Evolutionary conservation across 2,113 vertebrate species (phyloP).

Genomic region (Xiphias gladius): DNA sequence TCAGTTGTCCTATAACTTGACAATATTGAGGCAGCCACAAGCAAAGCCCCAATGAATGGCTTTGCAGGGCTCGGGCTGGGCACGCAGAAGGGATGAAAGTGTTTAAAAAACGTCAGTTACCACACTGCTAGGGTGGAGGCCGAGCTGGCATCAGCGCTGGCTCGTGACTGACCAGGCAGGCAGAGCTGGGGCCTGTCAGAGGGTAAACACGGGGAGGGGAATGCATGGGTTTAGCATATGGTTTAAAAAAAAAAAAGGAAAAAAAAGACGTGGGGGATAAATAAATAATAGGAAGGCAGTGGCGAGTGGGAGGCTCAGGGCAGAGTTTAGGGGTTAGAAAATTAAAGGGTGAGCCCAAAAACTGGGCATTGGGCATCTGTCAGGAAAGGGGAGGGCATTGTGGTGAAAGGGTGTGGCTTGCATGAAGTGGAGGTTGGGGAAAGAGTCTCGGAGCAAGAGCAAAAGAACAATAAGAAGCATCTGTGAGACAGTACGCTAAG

Average conservation of each 20-base stretch:
- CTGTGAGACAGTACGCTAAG: neutral
- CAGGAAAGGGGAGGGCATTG: slow-evolving; percentile 40
- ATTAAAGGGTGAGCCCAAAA: slow-evolving; percentile 64
- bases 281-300: slow-evolving; percentile 62
- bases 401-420: slow-evolving; percentile 63
- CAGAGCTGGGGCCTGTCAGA: slow-evolving; percentile 22
- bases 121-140: slow-evolving; percentile 67
- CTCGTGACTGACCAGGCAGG: slow-evolving; percentile 56
- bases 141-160: slow-evolving; percentile 45
- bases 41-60: slow-evolving; percentile 56
- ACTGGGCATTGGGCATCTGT: slow-evolving; percentile 57
- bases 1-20: slow-evolving; percentile 50
- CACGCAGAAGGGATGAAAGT: slow-evolving; percentile 52
- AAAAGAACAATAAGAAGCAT: slow-evolving; percentile 42
- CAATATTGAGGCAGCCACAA: slow-evolving; percentile 60
- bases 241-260: slow-evolving; percentile 30
- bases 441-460: slow-evolving; percentile 17
- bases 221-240: slow-evolving; percentile 50
- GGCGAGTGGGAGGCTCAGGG: slow-evolving; percentile 46
- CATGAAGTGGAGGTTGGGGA: slow-evolving; percentile 34
- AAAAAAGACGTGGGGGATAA: slow-evolving; percentile 25
- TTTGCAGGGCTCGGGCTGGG: slow-evolving; percentile 34
- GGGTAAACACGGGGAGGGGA: slow-evolving; percentile 46
- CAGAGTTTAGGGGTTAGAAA: slow-evolving; percentile 62
- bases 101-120: slow-evolving; percentile 50